Evolutionary conservation across 1,140 invertebrate species (phyloP), one percentile per base, ranked within the genome.

Genomic region (Oncopodura yosiiana): DNA sequence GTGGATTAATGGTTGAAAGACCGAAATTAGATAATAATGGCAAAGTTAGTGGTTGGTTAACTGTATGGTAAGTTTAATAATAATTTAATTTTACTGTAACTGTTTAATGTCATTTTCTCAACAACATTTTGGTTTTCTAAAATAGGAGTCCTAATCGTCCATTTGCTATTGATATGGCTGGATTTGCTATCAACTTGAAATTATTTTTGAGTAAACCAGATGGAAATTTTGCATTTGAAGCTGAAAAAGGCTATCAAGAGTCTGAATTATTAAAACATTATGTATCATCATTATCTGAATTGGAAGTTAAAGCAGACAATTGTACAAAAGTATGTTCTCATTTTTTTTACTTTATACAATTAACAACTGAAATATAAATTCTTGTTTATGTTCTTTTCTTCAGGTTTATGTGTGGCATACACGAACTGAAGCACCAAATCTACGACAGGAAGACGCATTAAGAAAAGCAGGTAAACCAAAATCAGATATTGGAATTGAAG

Each of bases 151-250:
- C 75, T 14, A 64, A 75, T 14, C 61, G 80, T 50, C 68, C 84
- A 0, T 99, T 97, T 75, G 91, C 94, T 3, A 82, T 94, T 24
- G 96, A 99, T 66, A 99, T 99, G 95, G 94, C 94, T 2, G 94
- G 91, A 1, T 99, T 99, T 74, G 93, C 90, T 14, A 83, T 99
- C 12, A 94, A 92, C 71, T 68, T 94, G 2, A 76, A 81, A 18
- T 71, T 94, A 11, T 75, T 98, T 19, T 70, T 88, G 2, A 73
- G 81, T 2, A 78, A 84, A 68, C 81, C 84, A 4, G 74, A 87
- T 37, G 89, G 87, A 0, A 70, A 76, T 53, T 96, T 98, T 71
- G 85, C 83, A 1, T 85, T 84, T 61, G 78, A 83, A 54, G 82
- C 90, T 38, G 79, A 84, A 66, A 78, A 85, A 61, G 94, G 93